phyloP scores from a whole-genome alignment of 2,888 invertebrate genomes.

The Nasonovia ribisnigri region DNA sequence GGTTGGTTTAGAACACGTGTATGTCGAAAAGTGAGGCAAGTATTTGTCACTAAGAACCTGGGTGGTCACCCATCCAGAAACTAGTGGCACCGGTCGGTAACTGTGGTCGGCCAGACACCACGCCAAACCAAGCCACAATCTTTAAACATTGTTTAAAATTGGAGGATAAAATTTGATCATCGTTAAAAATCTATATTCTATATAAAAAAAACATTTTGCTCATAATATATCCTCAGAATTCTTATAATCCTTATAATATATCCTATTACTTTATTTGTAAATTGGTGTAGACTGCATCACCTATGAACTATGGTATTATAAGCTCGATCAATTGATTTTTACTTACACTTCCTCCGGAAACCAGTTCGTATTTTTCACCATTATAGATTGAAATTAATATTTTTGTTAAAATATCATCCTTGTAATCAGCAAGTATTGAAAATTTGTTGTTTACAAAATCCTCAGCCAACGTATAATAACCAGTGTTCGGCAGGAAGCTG shows the following conservation, averaged over 20 bases:
- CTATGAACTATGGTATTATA: neutral
- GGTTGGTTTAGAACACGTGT: no score
- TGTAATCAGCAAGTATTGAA: constrained; percentile 81
- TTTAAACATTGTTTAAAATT: neutral
- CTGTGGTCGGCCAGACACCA: no score
- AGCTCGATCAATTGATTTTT: neutral
- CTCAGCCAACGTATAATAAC: constrained; percentile 86
- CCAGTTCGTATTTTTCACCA: neutral
- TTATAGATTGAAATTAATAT: constrained; percentile 4
- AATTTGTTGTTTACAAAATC: constrained; percentile 91
- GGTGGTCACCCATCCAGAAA: no score
- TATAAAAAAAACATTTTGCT: no score
- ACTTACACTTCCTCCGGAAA: constrained; percentile 39
- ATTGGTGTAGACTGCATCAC: neutral
- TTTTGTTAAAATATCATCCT: constrained; percentile 67
- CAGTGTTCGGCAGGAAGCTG: constrained; percentile 71
- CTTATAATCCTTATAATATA: no score
- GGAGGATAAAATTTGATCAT: neutral
- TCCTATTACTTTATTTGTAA: neutral
- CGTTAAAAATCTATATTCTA: neutral
- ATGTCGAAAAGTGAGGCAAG: no score
- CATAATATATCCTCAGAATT: no score
- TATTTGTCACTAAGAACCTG: no score
- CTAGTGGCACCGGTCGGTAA: no score
- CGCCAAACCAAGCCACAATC: neutral